phyloP scores from a whole-genome alignment of 2,888 invertebrate species.

The Drosophila ustulata region DNA sequence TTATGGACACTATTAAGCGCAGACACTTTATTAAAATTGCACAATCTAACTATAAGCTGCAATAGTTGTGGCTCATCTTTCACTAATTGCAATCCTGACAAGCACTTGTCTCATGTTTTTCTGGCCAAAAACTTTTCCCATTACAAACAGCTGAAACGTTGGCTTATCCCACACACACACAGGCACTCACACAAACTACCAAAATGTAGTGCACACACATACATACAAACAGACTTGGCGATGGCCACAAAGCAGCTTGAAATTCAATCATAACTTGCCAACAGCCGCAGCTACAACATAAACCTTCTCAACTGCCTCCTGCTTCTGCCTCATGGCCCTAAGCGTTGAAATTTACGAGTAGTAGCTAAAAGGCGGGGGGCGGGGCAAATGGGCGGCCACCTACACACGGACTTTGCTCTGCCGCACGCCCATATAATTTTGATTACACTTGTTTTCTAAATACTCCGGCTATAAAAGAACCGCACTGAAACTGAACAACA shows the following conservation, averaged over 20 bases:
- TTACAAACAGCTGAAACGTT: conserved; percentile 52
- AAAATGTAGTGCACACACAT: conserved; percentile 4
- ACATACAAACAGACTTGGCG: conserved; percentile 18
- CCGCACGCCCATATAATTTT: conserved; percentile 78
- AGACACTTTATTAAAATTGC: conserved; percentile 8
- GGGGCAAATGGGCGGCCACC: conserved; percentile 4
- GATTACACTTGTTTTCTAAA: conserved; percentile 80
- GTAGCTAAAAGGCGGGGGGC: not conserved
- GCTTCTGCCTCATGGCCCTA: conserved; percentile 60
- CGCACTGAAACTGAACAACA: conserved; percentile 45
- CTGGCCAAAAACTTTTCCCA: conserved; percentile 70
- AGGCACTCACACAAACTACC: conserved; percentile 10
- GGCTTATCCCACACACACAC: conserved; percentile 27
- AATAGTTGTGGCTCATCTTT: conserved; percentile 30
- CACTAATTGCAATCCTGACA: conserved; percentile 59
- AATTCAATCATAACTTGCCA: conserved; percentile 77
- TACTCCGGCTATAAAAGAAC: conserved; percentile 62
- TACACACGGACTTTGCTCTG: not conserved
- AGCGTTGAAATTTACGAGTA: conserved; percentile 68
- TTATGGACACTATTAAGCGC: not conserved
- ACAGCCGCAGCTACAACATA: conserved; percentile 31
- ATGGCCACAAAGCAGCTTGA: conserved; percentile 65
- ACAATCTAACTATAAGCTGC: conserved; percentile 15
- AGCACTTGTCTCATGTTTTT: conserved; percentile 50
- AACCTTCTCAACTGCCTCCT: conserved; percentile 6